phyloP scores from a whole-genome alignment of 1,140 invertebrate genomes.

The Heliothis virescens region DNA sequence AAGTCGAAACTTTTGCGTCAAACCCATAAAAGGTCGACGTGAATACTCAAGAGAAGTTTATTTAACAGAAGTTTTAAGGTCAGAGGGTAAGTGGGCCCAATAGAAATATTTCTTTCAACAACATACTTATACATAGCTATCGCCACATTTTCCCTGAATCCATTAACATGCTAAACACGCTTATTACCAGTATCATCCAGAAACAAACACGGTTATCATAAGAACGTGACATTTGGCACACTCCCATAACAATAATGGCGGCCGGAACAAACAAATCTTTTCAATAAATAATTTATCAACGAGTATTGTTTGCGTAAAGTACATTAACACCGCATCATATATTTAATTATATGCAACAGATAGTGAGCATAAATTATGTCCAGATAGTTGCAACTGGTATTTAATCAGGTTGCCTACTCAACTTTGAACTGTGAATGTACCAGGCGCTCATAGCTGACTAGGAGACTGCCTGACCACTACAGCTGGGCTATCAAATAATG shows the following conservation, averaged over 20 bases:
- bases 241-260: slow-evolving; percentile 1
- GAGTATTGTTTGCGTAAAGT: slow-evolving; percentile 23
- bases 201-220: neutral
- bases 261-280: slow-evolving; percentile 20
- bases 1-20: no score
- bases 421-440: slow-evolving; percentile 43
- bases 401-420: slow-evolving; percentile 47
- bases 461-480: slow-evolving; percentile 23
- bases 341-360: slow-evolving; percentile 18
- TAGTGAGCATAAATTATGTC: slow-evolving; percentile 39
- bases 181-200: neutral
- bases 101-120: no score
- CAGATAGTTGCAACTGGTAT: slow-evolving; percentile 19
- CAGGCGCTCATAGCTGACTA: neutral
- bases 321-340: slow-evolving; percentile 16
- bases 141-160: neutral
- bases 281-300: slow-evolving; percentile 31
- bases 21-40: no score
- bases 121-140: neutral
- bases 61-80: no score
- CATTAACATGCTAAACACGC: neutral
- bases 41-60: no score
- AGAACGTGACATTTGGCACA: neutral
- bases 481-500: slow-evolving; percentile 8
- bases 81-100: no score